Evolutionary conservation across 2,888 invertebrate species (phyloP).

Genomic region (Drosophila emarginata): DNA sequence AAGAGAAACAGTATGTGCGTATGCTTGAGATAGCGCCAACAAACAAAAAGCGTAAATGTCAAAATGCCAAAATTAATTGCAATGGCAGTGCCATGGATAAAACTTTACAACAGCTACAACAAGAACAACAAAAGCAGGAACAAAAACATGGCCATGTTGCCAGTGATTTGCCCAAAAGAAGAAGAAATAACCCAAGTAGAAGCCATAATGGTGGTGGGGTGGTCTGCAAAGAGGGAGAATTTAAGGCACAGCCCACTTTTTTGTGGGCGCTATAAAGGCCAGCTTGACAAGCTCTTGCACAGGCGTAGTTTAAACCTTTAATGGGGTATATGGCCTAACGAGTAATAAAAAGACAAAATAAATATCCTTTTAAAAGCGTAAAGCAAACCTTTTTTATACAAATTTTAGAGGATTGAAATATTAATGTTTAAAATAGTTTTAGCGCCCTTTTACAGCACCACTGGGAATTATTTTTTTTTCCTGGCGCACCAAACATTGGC

Average conservation of each 20-base stretch:
- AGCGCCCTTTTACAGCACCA: slow-evolving; percentile 19
- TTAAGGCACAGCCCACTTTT: slow-evolving; percentile 62
- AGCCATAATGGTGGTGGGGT: background rate
- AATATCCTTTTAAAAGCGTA: background rate
- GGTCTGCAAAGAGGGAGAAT: slow-evolving; percentile 21
- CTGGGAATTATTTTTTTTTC: slow-evolving; percentile 25
- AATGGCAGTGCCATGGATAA: slow-evolving; percentile 74
- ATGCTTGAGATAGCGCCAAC: slow-evolving; percentile 62
- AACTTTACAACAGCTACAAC: slow-evolving; percentile 29
- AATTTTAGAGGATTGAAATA: background rate
- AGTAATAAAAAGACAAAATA: background rate
- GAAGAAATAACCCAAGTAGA: background rate
- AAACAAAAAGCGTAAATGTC: slow-evolving; percentile 73
- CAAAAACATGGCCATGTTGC: slow-evolving; percentile 14
- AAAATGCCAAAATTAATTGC: slow-evolving; percentile 78
- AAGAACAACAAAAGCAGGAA: slow-evolving; percentile 3
- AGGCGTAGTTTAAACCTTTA: background rate
- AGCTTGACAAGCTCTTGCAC: background rate
- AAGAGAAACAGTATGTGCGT: slow-evolving; percentile 70
- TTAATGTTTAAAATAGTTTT: too few relatives aligned
- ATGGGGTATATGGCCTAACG: background rate
- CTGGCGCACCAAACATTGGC: too few relatives aligned
- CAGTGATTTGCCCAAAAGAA: slow-evolving; percentile 13
- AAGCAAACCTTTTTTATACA: too few relatives aligned
- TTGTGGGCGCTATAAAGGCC: slow-evolving; percentile 48